A percentile compares a stretch with the other conserved stretches of the same genome.
Evolutionary conservation across 2,113 vertebrate species (phyloP).

Genomic region (Cygnus buccinator): DNA sequence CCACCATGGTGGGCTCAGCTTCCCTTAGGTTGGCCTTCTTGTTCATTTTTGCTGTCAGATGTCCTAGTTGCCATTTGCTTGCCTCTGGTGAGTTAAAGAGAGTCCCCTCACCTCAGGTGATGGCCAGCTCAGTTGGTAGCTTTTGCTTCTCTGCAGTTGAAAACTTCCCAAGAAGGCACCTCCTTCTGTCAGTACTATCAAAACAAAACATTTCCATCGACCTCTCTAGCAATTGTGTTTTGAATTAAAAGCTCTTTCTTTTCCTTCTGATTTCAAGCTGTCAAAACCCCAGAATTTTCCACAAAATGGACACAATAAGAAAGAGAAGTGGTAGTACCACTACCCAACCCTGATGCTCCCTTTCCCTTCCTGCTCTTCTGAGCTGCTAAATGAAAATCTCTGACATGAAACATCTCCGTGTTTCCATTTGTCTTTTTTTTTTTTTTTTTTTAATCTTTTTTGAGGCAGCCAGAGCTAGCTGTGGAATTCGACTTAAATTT

Average conservation of each 20-base stretch:
- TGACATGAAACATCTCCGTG: not conserved
- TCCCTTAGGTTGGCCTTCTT: not conserved
- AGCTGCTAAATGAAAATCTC: not conserved
- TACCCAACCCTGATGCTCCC: not conserved
- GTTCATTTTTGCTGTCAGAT: not conserved
- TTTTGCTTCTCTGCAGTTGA: not conserved
- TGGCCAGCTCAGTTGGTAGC: not conserved
- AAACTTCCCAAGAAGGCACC: not conserved
- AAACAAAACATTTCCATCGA: not conserved
- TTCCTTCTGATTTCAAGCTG: not conserved
- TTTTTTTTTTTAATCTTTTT: not conserved
- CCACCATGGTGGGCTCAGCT: not conserved
- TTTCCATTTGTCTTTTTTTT: not conserved
- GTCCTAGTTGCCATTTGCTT: not conserved
- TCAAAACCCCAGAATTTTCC: not conserved
- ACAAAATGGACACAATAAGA: not conserved
- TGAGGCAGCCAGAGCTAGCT: not conserved
- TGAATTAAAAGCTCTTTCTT: not conserved
- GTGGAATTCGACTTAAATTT: not conserved
- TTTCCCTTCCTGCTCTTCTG: not conserved
- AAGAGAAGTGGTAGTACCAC: not conserved
- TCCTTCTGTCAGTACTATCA: not conserved
- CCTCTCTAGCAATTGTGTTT: not conserved
- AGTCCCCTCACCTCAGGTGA: accelerated
- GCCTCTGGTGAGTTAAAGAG: not conserved